A percentile compares a stretch with the other conserved stretches of the same genome.
Evolutionary conservation across 2,888 invertebrate genomes (phyloP).

Genomic region (Hymenopus coronatus): DNA sequence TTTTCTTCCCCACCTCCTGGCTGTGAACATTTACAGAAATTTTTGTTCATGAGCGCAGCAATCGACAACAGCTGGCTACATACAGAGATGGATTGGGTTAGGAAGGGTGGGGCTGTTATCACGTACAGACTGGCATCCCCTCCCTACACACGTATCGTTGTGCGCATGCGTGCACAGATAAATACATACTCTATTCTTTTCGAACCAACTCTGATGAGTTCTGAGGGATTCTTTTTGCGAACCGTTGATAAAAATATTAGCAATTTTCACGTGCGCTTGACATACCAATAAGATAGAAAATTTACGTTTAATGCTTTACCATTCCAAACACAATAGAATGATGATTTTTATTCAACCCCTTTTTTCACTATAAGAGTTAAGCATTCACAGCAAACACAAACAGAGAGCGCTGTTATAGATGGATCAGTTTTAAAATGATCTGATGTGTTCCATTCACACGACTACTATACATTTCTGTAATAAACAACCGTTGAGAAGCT

Average conservation of each 20-base stretch:
- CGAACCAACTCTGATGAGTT: not conserved
- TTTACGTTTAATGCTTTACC: no score
- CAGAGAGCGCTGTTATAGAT: no score
- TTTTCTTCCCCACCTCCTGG: not conserved
- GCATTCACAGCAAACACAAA: no score
- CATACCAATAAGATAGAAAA: not conserved
- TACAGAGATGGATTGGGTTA: not conserved
- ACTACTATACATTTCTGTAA: no score
- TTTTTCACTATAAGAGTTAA: no score
- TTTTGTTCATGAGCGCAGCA: not conserved
- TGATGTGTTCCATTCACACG: no score
- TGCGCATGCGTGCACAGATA: not conserved
- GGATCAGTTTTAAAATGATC: no score
- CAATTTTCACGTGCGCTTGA: not conserved
- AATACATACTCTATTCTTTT: not conserved
- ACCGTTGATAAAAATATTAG: not conserved
- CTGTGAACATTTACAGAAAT: not conserved
- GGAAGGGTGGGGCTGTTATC: not conserved
- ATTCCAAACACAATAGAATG: no score
- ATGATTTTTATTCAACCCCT: no score
- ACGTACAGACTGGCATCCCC: not conserved
- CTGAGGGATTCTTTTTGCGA: not conserved
- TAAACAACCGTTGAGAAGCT: no score
- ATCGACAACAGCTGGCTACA: constrained; percentile 1
- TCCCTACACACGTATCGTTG: not conserved